Conservation (phyloP, 2,888 invertebrate genomes). For the Sepioteuthis lessoniana region DNA sequence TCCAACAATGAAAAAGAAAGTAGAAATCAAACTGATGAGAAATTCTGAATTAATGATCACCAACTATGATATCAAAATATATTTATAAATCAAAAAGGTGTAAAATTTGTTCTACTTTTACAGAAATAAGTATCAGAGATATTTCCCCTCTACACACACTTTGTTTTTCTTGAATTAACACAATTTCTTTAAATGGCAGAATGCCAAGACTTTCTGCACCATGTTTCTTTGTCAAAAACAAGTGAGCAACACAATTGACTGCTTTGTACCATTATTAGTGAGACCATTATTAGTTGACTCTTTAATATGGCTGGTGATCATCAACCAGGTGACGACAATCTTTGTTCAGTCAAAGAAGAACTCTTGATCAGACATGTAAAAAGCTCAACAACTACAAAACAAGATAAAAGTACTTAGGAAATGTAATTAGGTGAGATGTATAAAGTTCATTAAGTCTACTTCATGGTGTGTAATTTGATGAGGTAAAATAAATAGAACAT, state of each 20-base stretch:
- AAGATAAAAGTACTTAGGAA: constrained; percentile 23
- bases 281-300: background rate
- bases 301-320: background rate
- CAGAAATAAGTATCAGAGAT: no score
- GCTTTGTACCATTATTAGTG: background rate
- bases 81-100: no score
- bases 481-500: background rate
- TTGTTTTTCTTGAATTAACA: no score
- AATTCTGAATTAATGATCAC: no score
- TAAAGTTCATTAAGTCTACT: constrained; percentile 33
- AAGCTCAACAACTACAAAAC: background rate
- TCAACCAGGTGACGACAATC: background rate
- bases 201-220: no score
- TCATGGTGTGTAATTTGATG: background rate
- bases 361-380: background rate
- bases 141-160: no score
- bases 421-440: constrained; percentile 13
- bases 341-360: background rate
- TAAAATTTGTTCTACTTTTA: no score
- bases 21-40: no score
- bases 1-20: no score
- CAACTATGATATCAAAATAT: no score
- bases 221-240: background rate
- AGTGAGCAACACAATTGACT: background rate
- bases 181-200: no score